A percentile compares a stretch with the other conserved stretches of the same genome.
phyloP scores from a whole-genome alignment of 2,888 invertebrate species.

The Coelinius sp. region DNA sequence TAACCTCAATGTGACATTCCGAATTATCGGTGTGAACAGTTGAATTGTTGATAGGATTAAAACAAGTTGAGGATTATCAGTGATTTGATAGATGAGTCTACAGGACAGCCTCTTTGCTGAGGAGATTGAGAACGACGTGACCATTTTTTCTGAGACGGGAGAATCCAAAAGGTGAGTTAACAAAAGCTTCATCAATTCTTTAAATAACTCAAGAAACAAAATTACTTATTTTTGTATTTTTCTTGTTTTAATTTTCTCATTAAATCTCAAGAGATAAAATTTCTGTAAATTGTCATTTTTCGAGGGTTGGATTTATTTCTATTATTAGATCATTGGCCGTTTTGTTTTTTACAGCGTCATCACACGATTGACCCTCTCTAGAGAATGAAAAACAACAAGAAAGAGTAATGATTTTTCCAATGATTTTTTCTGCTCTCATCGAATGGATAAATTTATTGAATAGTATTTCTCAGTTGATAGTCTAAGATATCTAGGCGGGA shows the following conservation, averaged over 20 bases:
- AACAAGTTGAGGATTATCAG: background rate
- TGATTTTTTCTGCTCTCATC: background rate
- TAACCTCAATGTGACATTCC: constrained; percentile 18
- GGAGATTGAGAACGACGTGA: constrained; percentile 66
- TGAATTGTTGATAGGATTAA: constrained; percentile 17
- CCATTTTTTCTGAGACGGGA: constrained; percentile 58
- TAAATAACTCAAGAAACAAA: background rate
- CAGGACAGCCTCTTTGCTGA: constrained; percentile 64
- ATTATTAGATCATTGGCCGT: background rate
- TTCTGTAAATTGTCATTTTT: background rate
- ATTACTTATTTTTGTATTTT: background rate
- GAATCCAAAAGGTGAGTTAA: constrained; percentile 61
- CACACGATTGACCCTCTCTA: background rate
- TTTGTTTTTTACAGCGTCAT: constrained; percentile 3
- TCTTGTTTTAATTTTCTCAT: background rate
- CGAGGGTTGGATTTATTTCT: background rate
- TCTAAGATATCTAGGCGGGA: background rate
- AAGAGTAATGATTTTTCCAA: background rate
- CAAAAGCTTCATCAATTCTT: background rate
- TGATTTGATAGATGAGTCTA: constrained; percentile 62
- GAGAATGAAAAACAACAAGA: background rate
- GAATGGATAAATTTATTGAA: background rate
- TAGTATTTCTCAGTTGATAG: background rate
- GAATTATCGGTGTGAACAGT: background rate
- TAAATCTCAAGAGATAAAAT: no score